Evolutionary conservation across 2,888 invertebrate species (phyloP), one percentile per base, ranked within the genome.

Genomic region (Microctonus hyperodae): DNA sequence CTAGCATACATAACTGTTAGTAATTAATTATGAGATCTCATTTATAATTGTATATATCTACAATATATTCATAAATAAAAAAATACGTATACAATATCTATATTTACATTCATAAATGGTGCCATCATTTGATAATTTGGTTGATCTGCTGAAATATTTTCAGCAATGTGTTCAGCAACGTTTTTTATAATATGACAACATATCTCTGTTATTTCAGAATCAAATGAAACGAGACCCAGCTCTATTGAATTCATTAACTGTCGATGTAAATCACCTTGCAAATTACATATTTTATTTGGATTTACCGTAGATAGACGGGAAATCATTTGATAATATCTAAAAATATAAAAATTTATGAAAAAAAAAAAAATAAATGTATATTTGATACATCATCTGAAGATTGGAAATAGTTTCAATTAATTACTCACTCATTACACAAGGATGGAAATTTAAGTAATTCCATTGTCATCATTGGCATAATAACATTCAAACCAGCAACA

Each of bases 401-500:
- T 40, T 9, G 5, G 53, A 31, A 62, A 37, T 13, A 28, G 44
- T 2, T 16, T 44, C 1, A 7, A 7, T 13, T 20, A 53, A 58
- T 22, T 50, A 76, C 81, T 79, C 88, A 90, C 83, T 90, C 88
- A 35, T 86, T 83, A 79, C 91, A 91, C 35, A 92, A 82, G 1
- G 86, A 86, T 1, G 92, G 92, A 79, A 91, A 90, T 81, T 90
- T 90, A 35, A 94, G 84, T 62, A 93, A 83, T 75, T 92, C 90
- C 57, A 88, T 85, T 50, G 88, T 90, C 89, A 93, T 90, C 68
- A 93, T 83, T 4, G 92, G 92, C 86, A 92, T 89, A 53, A 93
- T 85, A 73, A 91, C 89, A 76, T 88, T 88, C 5, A 93, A 86
- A 16, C 92, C 91, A 77, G 86, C 88, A n/a, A 92, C 80, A 65